Conservation (phyloP, 2,888 invertebrate species). For the Tridacna crocea region DNA sequence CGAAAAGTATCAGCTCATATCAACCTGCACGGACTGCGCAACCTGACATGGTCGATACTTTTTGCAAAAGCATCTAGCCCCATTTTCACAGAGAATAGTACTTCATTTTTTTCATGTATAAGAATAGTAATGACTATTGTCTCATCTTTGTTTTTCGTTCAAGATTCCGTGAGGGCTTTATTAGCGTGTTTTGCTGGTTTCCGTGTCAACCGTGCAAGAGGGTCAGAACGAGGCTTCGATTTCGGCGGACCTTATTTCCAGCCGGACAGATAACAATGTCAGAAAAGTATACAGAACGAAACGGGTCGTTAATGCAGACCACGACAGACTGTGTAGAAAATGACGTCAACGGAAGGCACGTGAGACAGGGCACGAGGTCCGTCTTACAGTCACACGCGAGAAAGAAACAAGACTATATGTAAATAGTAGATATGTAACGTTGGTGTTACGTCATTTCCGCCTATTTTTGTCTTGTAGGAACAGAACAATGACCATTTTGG, state of each 20-base stretch:
- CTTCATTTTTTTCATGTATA: too few relatives aligned
- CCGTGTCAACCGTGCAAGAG: slow-evolving; percentile 87
- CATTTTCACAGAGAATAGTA: not conserved
- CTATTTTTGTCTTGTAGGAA: too few relatives aligned
- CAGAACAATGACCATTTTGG: too few relatives aligned
- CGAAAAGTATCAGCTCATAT: not conserved
- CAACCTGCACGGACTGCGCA: not conserved
- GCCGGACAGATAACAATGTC: slow-evolving; percentile 72
- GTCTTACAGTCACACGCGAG: slow-evolving; percentile 6
- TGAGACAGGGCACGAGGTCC: slow-evolving; percentile 8
- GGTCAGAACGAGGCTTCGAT: slow-evolving; percentile 65
- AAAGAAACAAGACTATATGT: slow-evolving; percentile 25
- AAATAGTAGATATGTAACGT: not conserved
- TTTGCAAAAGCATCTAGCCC: not conserved
- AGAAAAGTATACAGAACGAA: slow-evolving; percentile 74
- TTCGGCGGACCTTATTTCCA: slow-evolving; percentile 72
- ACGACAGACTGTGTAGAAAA: slow-evolving; percentile 76
- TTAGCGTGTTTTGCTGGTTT: slow-evolving; percentile 95
- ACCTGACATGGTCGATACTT: not conserved
- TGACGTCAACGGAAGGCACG: slow-evolving; percentile 24
- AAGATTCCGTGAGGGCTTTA: slow-evolving; percentile 97
- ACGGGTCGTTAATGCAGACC: slow-evolving; percentile 79
- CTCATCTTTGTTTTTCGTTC: slow-evolving; percentile 61
- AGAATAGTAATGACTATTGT: too few relatives aligned
- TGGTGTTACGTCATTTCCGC: too few relatives aligned